phyloP scores from a whole-genome alignment of 2,797 vertebrate genomes.

The Rhabdomys pumilio region DNA sequence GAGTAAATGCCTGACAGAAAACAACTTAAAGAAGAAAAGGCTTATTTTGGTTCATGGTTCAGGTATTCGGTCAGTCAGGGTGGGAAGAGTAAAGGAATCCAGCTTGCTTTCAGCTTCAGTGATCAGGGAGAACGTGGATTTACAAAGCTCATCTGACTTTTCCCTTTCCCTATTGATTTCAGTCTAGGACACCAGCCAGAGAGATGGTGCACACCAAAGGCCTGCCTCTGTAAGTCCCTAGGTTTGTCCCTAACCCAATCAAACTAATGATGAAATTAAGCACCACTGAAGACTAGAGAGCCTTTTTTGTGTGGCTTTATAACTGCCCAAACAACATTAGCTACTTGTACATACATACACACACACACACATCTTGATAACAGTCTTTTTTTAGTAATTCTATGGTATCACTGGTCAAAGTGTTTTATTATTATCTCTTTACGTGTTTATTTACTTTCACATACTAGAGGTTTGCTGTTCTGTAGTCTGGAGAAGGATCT shows the following conservation, averaged over 20 bases:
- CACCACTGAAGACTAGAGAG: not conserved
- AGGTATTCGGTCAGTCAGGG: not conserved
- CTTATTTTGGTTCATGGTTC: not conserved
- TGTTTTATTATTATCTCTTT: constrained; percentile 35
- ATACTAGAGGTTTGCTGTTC: not conserved
- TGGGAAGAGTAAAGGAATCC: not conserved
- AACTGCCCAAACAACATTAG: not conserved
- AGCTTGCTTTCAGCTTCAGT: not conserved
- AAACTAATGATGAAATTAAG: not conserved
- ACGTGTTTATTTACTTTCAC: not conserved
- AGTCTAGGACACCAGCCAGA: not conserved
- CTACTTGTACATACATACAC: not conserved
- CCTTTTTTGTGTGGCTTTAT: not conserved
- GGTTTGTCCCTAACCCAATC: not conserved
- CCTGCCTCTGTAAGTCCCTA: not conserved
- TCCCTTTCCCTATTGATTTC: not conserved
- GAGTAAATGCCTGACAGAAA: not conserved
- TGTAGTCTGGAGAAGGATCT: no score
- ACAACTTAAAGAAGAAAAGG: not conserved
- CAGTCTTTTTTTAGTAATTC: not conserved
- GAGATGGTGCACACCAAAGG: not conserved
- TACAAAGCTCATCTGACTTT: not conserved
- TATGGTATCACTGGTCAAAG: not conserved
- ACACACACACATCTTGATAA: not conserved
- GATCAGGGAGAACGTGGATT: not conserved